Evolutionary conservation across 2,113 vertebrate species (phyloP).

Genomic region (Gymnocephalus cernua): DNA sequence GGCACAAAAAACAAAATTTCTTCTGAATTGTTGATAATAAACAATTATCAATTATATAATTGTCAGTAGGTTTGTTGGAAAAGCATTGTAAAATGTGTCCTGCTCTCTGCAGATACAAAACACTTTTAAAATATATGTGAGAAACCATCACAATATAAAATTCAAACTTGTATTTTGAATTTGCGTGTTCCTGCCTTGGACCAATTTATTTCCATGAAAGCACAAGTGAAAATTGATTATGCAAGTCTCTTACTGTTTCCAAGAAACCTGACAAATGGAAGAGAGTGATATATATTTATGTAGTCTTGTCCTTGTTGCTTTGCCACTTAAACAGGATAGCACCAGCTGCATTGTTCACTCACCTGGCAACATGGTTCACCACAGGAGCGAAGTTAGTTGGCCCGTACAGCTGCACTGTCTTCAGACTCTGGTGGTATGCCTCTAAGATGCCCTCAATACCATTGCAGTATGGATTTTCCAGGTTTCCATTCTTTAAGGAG

Average conservation of each 20-base stretch:
- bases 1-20: not conserved
- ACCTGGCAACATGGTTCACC: conserved; percentile 96
- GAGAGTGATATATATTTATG: not conserved
- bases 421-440: conserved; percentile 94
- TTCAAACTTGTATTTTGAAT: not conserved
- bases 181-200: not conserved
- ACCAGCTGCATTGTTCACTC: conserved; percentile 18
- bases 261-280: conserved; percentile 2
- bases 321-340: not conserved
- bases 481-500: conserved; percentile 89
- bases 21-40: not conserved
- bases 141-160: no score
- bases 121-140: not conserved
- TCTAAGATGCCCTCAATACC: conserved; percentile 96
- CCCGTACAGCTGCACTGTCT: conserved; percentile 94
- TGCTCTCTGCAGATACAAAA: not conserved
- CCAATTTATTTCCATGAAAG: not conserved
- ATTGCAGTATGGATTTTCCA: conserved; percentile 92
- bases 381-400: conserved; percentile 97
- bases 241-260: not conserved
- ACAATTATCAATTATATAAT: not conserved
- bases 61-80: not conserved
- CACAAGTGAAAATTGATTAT: not conserved
- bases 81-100: not conserved
- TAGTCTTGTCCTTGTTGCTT: not conserved